These are phyloP conservation scores for Tridacna gigas DNA, from an alignment of 2,888 invertebrate species.

Conservation along the genomic window DNA sequence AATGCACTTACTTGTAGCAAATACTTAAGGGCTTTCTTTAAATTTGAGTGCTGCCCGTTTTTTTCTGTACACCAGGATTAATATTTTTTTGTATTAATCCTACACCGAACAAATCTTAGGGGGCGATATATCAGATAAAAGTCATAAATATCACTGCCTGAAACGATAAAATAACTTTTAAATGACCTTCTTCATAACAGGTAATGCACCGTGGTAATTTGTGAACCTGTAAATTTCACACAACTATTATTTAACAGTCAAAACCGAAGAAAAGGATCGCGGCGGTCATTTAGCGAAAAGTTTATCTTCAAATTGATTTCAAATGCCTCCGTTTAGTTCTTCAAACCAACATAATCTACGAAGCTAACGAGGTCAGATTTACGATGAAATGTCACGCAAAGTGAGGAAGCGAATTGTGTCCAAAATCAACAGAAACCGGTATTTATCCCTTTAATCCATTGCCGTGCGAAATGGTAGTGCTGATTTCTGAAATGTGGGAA, in stretches of 20 bases:
- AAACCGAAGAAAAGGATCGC: not conserved
- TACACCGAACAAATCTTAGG: too few relatives aligned
- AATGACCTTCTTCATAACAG: not conserved
- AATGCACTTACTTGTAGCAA: too few relatives aligned
- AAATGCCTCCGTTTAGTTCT: constrained; percentile 22
- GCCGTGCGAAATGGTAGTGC: too few relatives aligned
- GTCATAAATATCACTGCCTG: not conserved
- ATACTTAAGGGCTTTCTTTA: too few relatives aligned
- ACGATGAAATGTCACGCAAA: constrained; percentile 28
- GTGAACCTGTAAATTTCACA: constrained; percentile 7
- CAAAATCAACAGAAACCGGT: not conserved
- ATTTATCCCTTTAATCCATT: too few relatives aligned
- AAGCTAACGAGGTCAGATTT: constrained; percentile 24
- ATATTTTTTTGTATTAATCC: too few relatives aligned
- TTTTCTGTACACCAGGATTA: too few relatives aligned
- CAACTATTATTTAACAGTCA: constrained; percentile 14
- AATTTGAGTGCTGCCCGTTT: too few relatives aligned
- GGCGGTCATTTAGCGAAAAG: constrained; percentile 15
- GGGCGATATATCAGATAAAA: too few relatives aligned
- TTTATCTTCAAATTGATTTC: constrained; percentile 22
- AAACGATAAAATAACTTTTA: not conserved
- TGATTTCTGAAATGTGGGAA: too few relatives aligned
- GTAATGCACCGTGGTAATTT: constrained; percentile 4
- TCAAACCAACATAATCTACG: not conserved
- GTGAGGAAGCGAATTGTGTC: constrained; percentile 3